phyloP scores from a whole-genome alignment of 2,888 invertebrate species.

The Urechis unicinctus region DNA sequence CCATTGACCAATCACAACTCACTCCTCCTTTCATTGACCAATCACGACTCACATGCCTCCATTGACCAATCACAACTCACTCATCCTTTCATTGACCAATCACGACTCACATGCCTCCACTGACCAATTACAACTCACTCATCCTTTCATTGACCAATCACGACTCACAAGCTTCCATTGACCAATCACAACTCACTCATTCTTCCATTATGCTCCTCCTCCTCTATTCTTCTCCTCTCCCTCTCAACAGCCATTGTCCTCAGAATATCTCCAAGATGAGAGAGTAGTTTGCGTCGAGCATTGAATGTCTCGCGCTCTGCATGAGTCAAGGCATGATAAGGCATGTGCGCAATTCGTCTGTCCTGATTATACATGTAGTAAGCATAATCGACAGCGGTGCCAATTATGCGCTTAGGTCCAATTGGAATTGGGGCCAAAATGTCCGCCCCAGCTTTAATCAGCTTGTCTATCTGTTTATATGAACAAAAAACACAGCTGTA shows the following conservation, averaged over 20 bases:
- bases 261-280: conserved; percentile 40
- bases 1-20: too few species aligned
- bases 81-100: too few species aligned
- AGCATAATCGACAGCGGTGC: conserved; percentile 48
- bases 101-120: too few species aligned
- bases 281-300: conserved; percentile 37
- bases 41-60: too few species aligned
- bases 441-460: conserved; percentile 43
- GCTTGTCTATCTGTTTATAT: conserved; percentile 47
- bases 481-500: neutral
- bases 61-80: too few species aligned
- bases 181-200: conserved; percentile 37
- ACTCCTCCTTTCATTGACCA: too few species aligned
- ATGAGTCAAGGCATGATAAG: conserved; percentile 48
- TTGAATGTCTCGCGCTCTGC: conserved; percentile 49
- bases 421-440: conserved; percentile 43
- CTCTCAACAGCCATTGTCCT: conserved; percentile 40
- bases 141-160: conserved; percentile 30
- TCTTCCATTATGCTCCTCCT: conserved; percentile 32
- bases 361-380: conserved; percentile 50
- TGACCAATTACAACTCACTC: conserved; percentile 37
- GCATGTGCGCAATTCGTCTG: conserved; percentile 47
- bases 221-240: conserved; percentile 35
- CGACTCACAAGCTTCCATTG: too few species aligned
- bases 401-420: conserved; percentile 41